These are phyloP conservation scores for Leptinotarsa undecemlineata DNA, from an alignment of 1,140 invertebrate species.

Conservation along the genomic window DNA sequence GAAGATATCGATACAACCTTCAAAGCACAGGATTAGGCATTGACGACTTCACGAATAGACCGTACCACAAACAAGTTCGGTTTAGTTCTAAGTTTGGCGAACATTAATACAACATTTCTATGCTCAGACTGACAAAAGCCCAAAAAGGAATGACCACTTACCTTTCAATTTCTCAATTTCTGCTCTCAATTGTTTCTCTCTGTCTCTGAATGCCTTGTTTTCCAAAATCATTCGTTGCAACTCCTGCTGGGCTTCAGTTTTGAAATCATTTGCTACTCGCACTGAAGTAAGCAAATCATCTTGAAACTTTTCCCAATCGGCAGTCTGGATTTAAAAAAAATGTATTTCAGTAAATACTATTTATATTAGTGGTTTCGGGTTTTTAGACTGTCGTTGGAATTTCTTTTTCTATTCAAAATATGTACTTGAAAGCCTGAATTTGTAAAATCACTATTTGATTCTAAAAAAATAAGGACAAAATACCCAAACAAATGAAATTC, in stretches of 20 bases:
- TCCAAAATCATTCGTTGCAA: slow-evolving; percentile 80
- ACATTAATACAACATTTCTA: slow-evolving; percentile 5
- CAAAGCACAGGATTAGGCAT: background rate
- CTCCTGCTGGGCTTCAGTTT: slow-evolving; percentile 82
- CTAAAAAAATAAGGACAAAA: too few relatives aligned
- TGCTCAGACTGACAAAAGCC: slow-evolving; percentile 6
- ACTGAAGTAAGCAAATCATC: slow-evolving; percentile 90
- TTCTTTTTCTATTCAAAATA: too few relatives aligned
- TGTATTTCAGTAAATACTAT: background rate
- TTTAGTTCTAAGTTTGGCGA: background rate
- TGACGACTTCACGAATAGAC: slow-evolving; percentile 1
- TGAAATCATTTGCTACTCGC: slow-evolving; percentile 92
- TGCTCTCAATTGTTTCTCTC: slow-evolving; percentile 72
- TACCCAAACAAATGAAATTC: too few relatives aligned
- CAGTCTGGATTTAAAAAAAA: slow-evolving; percentile 58
- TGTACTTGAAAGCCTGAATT: too few relatives aligned
- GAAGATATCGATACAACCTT: background rate
- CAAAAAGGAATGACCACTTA: slow-evolving; percentile 51
- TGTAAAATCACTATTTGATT: too few relatives aligned
- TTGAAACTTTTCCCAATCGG: slow-evolving; percentile 94
- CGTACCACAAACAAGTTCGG: background rate
- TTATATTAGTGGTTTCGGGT: too few relatives aligned
- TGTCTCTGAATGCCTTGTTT: slow-evolving; percentile 80
- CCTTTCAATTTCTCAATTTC: slow-evolving; percentile 81
- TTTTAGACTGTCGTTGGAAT: too few relatives aligned